Base-by-base conservation (phyloP, 2,888 invertebrate species). In the Mesochorus sp. region DNA sequence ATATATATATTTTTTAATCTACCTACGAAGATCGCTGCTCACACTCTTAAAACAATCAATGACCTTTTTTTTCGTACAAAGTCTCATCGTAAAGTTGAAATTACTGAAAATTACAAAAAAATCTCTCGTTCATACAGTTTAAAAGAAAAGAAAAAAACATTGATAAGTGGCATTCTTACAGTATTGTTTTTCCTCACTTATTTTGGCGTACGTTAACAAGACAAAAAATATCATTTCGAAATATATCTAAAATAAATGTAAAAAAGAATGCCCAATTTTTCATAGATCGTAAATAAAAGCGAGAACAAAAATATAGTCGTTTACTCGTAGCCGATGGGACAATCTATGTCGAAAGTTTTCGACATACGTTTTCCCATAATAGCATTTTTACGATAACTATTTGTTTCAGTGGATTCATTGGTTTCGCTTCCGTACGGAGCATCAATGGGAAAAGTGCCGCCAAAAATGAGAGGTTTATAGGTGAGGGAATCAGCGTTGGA, bases 381-480 rank as follows among this genome's bases (percentile, higher is more conserved):
- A 44, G 53, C 44, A 34, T 73, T 53, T 71, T 76, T 34, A 74
- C 84, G 81, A n/a, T n/a, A n/a, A n/a, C n/a, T n/a, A n/a, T n/a
- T n/a, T 42, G 34, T 67, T 31, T 70, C 62, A 10, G 71, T 57
- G 66, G 76, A 47, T 59, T 66, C 31, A 24, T 57, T 61, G 1
- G 53, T 26, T 14, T 86, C 66, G 84, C 31, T 91, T 89, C 26
- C 78, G 72, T 91, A 84, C 1, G 96, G 96, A 86, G 93, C 93
- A 89, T 97, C 97, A 82, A 97, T 97, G 2, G 97, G 97, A 92
- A 94, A 97, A 1, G 97, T 97, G 64, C 97, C 97, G 84, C 96
- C 96, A 90, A 96, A 97, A 78, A 96, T 93, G 53, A 97, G 93
- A 77, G 95, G 95, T 87, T 94, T 94, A 87, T 92, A 94, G 14